phyloP scores from a whole-genome alignment of 2,113 vertebrate species.

The Aphelocoma coerulescens region DNA sequence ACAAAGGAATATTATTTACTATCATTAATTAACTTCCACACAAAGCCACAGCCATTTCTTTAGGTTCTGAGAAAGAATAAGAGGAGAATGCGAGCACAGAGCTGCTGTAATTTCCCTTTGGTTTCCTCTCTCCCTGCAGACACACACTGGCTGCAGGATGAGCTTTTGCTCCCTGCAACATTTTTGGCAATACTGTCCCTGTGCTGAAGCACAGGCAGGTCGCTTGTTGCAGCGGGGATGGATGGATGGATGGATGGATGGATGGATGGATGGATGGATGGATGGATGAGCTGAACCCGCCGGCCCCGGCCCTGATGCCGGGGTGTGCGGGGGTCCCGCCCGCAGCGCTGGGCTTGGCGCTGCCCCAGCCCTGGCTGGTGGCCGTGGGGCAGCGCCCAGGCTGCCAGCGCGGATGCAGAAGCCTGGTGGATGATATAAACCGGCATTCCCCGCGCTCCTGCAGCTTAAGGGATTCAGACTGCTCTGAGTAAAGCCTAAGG shows the following conservation, averaged over 20 bases:
- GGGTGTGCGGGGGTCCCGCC: background rate
- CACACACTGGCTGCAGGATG: background rate
- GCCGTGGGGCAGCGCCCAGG: background rate
- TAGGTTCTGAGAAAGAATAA: background rate
- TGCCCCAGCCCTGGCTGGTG: background rate
- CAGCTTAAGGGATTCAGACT: background rate
- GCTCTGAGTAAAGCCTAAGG: background rate
- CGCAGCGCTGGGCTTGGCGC: background rate
- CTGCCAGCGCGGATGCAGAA: background rate
- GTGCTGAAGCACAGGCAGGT: background rate
- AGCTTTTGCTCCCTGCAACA: background rate
- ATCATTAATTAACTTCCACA: constrained; percentile 37
- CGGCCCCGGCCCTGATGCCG: accelerated
- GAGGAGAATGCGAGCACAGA: background rate
- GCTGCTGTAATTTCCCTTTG: background rate
- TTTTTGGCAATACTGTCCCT: background rate
- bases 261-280: too few species aligned
- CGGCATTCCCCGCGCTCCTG: background rate
- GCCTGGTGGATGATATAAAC: background rate
- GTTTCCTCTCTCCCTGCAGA: background rate
- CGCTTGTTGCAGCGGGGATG: accelerated
- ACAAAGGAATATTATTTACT: constrained; percentile 60
- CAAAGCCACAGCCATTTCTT: constrained; percentile 26
- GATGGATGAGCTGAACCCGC: background rate
- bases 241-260: too few species aligned